phyloP scores from a whole-genome alignment of 53 echinoderm and acorn worm genomes.

The Arbacia lixula region DNA sequence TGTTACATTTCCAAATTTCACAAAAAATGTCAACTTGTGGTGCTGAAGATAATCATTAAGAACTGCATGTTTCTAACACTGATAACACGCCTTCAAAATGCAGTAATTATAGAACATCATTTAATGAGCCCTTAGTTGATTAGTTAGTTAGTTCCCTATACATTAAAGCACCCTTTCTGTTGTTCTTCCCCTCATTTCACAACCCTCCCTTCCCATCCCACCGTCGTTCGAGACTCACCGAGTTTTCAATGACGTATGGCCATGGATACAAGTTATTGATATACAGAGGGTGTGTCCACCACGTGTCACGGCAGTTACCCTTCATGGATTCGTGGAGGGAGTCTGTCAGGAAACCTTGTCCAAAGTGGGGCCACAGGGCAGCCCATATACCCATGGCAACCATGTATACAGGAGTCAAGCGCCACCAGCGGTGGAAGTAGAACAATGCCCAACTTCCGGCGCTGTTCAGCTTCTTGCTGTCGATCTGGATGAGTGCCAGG shows the following conservation, averaged over 20 bases:
- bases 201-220: too few species aligned
- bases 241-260: conserved; percentile 20
- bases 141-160: too few species aligned
- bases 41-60: too few species aligned
- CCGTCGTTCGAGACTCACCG: too few species aligned
- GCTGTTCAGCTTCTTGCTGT: conserved; percentile 24
- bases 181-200: too few species aligned
- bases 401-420: conserved; percentile 66
- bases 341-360: conserved; percentile 25
- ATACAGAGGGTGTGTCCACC: conserved; percentile 68
- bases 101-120: too few species aligned
- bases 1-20: too few species aligned
- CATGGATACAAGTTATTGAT: conserved; percentile 69
- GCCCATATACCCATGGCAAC: conserved; percentile 47
- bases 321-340: background rate
- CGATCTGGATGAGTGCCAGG: conserved; percentile 47
- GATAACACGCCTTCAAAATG: too few species aligned
- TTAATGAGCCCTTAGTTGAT: too few species aligned
- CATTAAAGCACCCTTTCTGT: too few species aligned
- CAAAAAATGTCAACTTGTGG: too few species aligned
- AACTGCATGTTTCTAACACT: too few species aligned
- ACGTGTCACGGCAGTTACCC: conserved; percentile 10
- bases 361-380: conserved; percentile 37
- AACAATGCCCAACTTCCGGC: conserved; percentile 55
- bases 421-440: conserved; percentile 76